phyloP scores from a whole-genome alignment of 2,113 vertebrate species.

The Phrynosoma platyrhinos region DNA sequence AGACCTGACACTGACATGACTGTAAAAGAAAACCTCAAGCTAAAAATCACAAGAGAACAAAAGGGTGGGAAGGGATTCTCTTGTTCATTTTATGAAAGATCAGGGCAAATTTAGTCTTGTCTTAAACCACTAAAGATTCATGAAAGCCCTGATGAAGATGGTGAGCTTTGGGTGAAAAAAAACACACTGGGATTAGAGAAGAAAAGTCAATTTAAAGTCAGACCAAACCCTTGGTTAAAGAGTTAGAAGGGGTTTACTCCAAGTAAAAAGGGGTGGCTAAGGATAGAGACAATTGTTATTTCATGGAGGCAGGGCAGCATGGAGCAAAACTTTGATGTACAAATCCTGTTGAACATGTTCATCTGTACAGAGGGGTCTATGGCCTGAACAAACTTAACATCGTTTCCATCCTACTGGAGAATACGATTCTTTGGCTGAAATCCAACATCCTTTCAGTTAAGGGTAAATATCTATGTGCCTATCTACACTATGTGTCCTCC shows the following conservation, averaged over 20 bases:
- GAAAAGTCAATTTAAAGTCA: slow-evolving; percentile 60
- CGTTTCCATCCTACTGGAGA: not conserved
- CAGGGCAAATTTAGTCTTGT: slow-evolving; percentile 52
- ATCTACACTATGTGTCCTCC: too few relatives aligned
- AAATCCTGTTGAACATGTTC: not conserved
- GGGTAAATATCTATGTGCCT: not conserved
- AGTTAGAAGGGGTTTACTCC: rapidly evolving
- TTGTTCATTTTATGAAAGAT: slow-evolving; percentile 50
- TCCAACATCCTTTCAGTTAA: too few relatives aligned
- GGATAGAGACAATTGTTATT: not conserved
- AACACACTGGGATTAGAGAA: slow-evolving; percentile 31
- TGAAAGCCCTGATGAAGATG: slow-evolving; percentile 43
- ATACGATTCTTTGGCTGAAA: too few relatives aligned
- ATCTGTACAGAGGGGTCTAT: not conserved
- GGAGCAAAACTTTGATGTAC: not conserved
- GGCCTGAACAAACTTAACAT: not conserved
- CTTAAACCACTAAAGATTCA: slow-evolving; percentile 65
- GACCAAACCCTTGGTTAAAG: slow-evolving; percentile 27
- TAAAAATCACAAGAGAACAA: slow-evolving; percentile 48
- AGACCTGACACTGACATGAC: slow-evolving; percentile 21
- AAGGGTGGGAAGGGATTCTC: slow-evolving; percentile 29
- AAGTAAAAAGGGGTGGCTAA: slow-evolving; percentile 2
- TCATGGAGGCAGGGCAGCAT: not conserved
- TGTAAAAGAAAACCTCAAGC: rapidly evolving
- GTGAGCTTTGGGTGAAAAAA: not conserved